Percentiles rank a stretch among this genome's conserved stretches.
Conservation (phyloP, 2,888 invertebrate species). For the Salpingus planirostris region DNA sequence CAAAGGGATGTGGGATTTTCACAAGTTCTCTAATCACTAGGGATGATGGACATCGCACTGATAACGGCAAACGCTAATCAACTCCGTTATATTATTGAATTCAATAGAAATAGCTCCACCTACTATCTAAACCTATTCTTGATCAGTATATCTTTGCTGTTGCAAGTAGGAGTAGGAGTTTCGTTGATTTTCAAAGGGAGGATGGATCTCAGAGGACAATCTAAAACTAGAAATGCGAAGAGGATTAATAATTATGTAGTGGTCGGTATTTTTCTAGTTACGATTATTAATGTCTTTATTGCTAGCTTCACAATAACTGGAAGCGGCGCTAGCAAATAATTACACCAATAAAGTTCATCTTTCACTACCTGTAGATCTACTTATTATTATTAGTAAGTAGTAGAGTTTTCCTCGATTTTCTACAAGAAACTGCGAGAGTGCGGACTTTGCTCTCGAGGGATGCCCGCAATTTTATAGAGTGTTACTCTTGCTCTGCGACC, state of each 20-base stretch:
- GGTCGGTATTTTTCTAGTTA: conserved; percentile 55
- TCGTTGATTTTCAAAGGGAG: conserved; percentile 54
- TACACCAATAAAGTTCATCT: too few species aligned
- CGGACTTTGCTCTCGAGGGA: too few species aligned
- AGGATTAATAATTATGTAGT: conserved; percentile 55
- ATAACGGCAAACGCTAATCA: conserved; percentile 65
- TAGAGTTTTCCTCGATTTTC: too few species aligned
- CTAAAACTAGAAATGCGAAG: conserved; percentile 43
- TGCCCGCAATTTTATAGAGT: too few species aligned
- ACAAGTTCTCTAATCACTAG: conserved; percentile 29
- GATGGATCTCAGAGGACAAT: conserved; percentile 45
- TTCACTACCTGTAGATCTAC: too few species aligned
- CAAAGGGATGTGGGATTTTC: conserved; percentile 2
- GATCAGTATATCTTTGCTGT: conserved; percentile 49
- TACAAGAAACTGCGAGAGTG: too few species aligned
- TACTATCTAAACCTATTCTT: conserved; percentile 50
- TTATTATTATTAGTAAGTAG: too few species aligned
- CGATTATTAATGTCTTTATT: conserved; percentile 60
- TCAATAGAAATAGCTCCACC: conserved; percentile 48
- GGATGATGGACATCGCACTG: conserved; percentile 63
- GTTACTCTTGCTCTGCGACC: too few species aligned
- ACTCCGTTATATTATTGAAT: conserved; percentile 54
- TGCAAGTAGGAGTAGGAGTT: conserved; percentile 57
- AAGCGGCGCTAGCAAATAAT: too few species aligned
- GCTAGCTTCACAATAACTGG: conserved; percentile 51